Evolutionary conservation across 2,113 vertebrate genomes (phyloP), one percentile per base, ranked within the genome.

Genomic region (Mustelus asterias): DNA sequence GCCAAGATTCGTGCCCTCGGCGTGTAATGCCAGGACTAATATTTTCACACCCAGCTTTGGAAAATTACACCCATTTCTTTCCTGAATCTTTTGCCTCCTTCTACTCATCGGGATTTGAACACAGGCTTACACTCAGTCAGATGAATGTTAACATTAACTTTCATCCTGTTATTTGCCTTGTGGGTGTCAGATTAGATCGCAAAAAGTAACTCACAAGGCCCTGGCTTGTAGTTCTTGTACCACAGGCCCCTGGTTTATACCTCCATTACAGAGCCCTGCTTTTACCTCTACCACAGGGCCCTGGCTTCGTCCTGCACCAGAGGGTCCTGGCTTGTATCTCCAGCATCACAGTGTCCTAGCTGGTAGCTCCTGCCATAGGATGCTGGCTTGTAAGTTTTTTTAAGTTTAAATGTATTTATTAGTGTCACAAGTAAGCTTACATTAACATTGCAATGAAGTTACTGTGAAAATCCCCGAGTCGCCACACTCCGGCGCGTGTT

Each of bases 1-100:
- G 80, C 37, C 60, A 93, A 92, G 60, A 63, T 76, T 37, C 67
- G n/a, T 93, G 89, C 33, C 60, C 60, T 11, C 16, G 20, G 89
- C 37, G 16, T 65, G 60, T 93, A 65, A 65, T 93, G 89, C 89
- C 89, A 93, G 89, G n/a, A 65, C 60, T 58, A 93, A 93, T 93
- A 93, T 93, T 93, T 93, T 93, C 89, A 93, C 89, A 93, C 33
- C 16, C 10, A 93, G 8, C n/a, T n/a, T 93, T 37, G 89, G 33
- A 93, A 93, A 93, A 67, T 65, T 93, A 63, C 89, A 93, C 89
- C 89, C 33, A 67, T 93, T 93, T 37, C 89, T 93, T 93, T 65
- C 63, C 63, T 67, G 60, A 18, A 37, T 37, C 60, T 60, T 93
- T 67, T 93, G 33, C 63, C 89, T 93, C 33, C 33, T 37, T 63